Conservation (phyloP, 2,888 invertebrate genomes). For the Coelogynopora nodosa region DNA sequence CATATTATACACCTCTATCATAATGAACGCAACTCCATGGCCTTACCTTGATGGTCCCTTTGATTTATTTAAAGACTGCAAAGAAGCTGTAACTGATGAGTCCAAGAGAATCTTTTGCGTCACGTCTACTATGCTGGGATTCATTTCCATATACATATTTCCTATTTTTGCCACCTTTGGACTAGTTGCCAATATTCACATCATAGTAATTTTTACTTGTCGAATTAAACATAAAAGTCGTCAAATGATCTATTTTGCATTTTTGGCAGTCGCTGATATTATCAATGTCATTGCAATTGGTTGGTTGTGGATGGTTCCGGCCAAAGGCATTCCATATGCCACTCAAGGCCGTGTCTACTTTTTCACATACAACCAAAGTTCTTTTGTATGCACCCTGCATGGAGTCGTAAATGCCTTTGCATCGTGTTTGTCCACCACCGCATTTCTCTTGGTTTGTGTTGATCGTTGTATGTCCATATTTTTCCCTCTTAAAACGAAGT, state of each 20-base stretch:
- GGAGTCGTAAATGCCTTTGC: neutral
- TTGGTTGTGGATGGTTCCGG: constrained; percentile 17
- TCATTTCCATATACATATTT: neutral
- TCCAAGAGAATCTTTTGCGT: neutral
- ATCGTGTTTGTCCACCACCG: neutral
- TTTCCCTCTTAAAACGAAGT: neutral
- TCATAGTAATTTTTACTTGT: neutral
- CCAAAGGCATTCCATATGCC: constrained; percentile 12
- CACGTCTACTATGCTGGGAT: neutral
- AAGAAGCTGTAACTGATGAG: neutral
- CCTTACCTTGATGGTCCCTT: neutral
- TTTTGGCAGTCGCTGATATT: neutral
- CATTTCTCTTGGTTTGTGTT: neutral
- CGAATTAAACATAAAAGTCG: neutral
- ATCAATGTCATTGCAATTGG: neutral
- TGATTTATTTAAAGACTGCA: neutral
- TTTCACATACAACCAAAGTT: neutral
- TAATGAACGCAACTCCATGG: neutral
- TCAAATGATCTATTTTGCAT: neutral
- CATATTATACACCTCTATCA: no score
- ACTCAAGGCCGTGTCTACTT: neutral
- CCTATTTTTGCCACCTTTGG: neutral
- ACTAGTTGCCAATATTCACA: neutral
- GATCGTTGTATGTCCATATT: neutral
- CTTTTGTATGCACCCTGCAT: neutral